A percentile compares a stretch with the other conserved stretches of the same genome.
These are phyloP conservation scores for Tadarida brasiliensis DNA, from an alignment of 2,797 vertebrate genomes.

Conservation along the genomic window DNA sequence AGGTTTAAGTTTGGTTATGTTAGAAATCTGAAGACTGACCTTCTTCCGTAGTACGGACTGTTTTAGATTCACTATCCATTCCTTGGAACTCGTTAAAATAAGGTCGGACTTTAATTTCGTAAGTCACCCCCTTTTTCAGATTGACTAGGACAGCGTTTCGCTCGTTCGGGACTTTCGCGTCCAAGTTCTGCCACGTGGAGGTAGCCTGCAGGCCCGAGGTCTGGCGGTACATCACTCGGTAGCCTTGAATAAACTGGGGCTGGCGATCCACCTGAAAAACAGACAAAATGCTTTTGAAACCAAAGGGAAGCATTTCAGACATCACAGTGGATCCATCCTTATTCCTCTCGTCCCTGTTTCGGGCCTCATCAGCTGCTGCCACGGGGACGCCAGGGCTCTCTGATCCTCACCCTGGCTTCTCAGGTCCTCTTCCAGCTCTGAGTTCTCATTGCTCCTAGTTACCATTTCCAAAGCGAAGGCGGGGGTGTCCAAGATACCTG, in stretches of 20 bases:
- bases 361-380: neutral
- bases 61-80: constrained; percentile 98
- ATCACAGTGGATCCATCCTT: neutral
- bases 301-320: neutral
- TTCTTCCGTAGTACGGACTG: constrained; percentile 96
- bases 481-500: neutral
- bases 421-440: neutral
- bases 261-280: constrained; percentile 96
- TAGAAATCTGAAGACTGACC: constrained; percentile 88
- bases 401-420: neutral
- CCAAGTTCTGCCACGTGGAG: constrained; percentile 94
- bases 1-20: neutral
- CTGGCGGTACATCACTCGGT: constrained; percentile 96
- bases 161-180: constrained; percentile 96
- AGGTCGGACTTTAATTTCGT: constrained; percentile 98
- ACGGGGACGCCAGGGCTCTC: rapidly evolving
- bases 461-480: neutral
- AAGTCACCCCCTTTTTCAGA: constrained; percentile 96
- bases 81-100: constrained; percentile 99
- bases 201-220: constrained; percentile 93
- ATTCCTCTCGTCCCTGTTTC: neutral
- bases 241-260: constrained; percentile 99
- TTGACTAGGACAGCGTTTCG: constrained; percentile 92
- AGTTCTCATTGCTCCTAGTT: neutral
- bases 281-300: neutral